Conservation (phyloP, 2,888 invertebrate genomes). For the Orthosia gothica region DNA sequence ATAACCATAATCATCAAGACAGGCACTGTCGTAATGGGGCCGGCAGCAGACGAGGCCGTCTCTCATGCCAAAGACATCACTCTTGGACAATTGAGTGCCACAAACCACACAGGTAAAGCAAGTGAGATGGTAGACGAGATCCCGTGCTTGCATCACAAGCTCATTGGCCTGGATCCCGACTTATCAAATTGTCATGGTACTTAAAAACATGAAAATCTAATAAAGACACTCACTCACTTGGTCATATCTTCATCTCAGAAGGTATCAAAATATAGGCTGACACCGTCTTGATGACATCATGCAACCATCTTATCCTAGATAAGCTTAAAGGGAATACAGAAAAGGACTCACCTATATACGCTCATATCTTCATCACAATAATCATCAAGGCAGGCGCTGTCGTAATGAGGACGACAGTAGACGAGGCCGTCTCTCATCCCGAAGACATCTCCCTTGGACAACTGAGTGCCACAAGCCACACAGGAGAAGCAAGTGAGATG, state of each 20-base stretch:
- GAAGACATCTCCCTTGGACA: constrained; percentile 97
- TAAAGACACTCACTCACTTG: no score
- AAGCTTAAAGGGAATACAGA: no score
- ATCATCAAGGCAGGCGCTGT: constrained; percentile 92
- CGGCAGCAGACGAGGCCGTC: constrained; percentile 93
- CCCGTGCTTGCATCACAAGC: constrained; percentile 97
- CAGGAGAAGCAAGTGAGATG: constrained; percentile 98
- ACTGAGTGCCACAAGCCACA: constrained; percentile 95
- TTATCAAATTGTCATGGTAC: no score
- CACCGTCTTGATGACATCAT: not conserved
- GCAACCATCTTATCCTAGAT: no score
- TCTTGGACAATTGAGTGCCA: constrained; percentile 95
- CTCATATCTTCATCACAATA: constrained; percentile 92
- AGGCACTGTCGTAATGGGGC: not conserved
- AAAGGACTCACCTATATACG: constrained; percentile 82
- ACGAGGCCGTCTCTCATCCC: constrained; percentile 96
- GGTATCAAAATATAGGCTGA: no score
- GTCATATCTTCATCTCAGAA: no score
- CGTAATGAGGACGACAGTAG: constrained; percentile 93
- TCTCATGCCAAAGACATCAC: constrained; percentile 97
- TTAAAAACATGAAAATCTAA: no score
- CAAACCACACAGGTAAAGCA: constrained; percentile 98
- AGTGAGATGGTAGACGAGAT: constrained; percentile 96
- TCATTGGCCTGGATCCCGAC: constrained; percentile 96
- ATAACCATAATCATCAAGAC: constrained; percentile 88